Evolutionary conservation across 2,888 invertebrate species (phyloP).

Genomic region (Cantharis rufa): DNA sequence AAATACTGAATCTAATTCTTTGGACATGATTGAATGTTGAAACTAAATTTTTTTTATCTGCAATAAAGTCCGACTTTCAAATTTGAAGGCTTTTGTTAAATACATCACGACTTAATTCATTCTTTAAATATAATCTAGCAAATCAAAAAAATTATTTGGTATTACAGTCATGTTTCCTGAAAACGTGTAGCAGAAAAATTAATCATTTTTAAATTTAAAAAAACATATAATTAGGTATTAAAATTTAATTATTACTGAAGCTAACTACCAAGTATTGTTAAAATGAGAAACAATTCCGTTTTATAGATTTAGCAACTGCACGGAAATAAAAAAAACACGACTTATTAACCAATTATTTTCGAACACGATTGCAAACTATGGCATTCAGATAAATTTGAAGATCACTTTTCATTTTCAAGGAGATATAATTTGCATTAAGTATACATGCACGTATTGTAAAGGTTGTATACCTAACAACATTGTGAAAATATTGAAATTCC

Average conservation of each 20-base stretch:
- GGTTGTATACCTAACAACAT: neutral
- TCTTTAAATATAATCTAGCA: neutral
- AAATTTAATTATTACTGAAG: neutral
- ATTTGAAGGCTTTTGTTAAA: neutral
- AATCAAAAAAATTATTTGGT: neutral
- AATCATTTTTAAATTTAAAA: neutral
- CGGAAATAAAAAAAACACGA: constrained; percentile 1
- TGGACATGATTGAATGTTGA: neutral
- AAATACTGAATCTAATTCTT: neutral
- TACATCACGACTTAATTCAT: neutral
- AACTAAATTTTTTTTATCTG: neutral
- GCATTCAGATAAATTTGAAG: constrained; percentile 3
- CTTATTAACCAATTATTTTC: neutral
- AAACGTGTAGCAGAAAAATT: neutral
- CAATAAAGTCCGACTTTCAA: neutral
- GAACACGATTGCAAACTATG: constrained; percentile 1
- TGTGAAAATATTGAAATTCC: neutral
- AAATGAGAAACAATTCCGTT: neutral
- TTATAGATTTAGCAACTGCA: neutral
- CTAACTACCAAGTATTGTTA: neutral
- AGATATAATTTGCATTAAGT: neutral
- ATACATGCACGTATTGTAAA: neutral
- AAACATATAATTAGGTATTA: neutral
- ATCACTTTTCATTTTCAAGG: constrained; percentile 5
- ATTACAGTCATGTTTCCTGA: neutral